Percentiles rank a stretch among this genome's conserved stretches.
phyloP scores from a whole-genome alignment of 2,888 invertebrate genomes.

The Mystacides longicornis region DNA sequence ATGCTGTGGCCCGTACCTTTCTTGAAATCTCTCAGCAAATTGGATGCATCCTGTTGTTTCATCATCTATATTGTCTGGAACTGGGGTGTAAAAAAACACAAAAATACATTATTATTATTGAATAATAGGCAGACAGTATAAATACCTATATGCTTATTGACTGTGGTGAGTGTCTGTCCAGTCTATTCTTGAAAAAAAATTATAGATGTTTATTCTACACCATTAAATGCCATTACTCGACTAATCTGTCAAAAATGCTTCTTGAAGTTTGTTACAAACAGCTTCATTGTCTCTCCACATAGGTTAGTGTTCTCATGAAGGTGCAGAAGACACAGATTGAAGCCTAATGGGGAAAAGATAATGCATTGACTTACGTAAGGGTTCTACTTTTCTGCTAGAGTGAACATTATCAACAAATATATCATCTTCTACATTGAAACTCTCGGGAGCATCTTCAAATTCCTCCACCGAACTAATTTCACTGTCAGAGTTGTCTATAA shows the following conservation, averaged over 20 bases:
- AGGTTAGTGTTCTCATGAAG: no score
- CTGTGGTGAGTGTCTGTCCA: no score
- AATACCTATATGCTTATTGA: neutral
- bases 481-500: slow-evolving; percentile 60
- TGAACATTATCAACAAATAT: slow-evolving; percentile 72
- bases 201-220: no score
- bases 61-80: slow-evolving; percentile 80
- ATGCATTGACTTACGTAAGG: slow-evolving; percentile 53
- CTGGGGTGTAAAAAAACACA: slow-evolving; percentile 44
- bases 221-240: no score
- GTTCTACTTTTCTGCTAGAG: slow-evolving; percentile 58
- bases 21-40: slow-evolving; percentile 79
- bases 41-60: slow-evolving; percentile 79
- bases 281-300: no score
- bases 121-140: neutral
- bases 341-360: no score
- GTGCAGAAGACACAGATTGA: no score
- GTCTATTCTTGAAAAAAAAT: no score
- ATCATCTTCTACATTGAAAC: slow-evolving; percentile 79
- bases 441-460: slow-evolving; percentile 77
- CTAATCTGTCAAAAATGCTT: no score
- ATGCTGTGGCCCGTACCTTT: slow-evolving; percentile 78
- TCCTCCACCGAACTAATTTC: slow-evolving; percentile 75
- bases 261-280: no score
- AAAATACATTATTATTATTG: no score